phyloP scores from a whole-genome alignment of 2,797 vertebrate species.

The Mormyrops boulengeri region DNA sequence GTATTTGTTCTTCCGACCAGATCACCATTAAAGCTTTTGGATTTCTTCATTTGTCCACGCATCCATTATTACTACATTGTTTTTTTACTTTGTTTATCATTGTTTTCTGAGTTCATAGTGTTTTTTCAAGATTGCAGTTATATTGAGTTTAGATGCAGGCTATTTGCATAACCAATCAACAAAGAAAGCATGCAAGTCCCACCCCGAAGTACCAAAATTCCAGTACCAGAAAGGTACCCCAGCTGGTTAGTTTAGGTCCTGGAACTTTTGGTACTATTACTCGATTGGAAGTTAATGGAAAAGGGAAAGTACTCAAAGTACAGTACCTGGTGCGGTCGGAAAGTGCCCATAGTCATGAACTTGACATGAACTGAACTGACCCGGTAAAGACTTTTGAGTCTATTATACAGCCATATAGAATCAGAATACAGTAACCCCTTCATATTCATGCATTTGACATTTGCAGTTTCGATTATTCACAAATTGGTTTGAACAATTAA shows the following conservation, averaged over 20 bases:
- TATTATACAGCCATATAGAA: background rate
- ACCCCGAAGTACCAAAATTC: background rate
- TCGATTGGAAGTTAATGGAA: background rate
- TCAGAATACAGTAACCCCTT: background rate
- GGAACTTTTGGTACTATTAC: background rate
- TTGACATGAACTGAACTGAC: background rate
- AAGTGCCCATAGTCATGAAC: background rate
- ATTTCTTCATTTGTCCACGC: background rate
- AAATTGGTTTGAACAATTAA: background rate
- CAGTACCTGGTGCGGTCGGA: background rate
- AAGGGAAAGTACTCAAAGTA: background rate
- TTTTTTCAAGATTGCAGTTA: background rate
- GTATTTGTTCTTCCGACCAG: background rate
- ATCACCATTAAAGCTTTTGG: background rate
- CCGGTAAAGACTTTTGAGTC: background rate
- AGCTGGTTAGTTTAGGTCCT: background rate
- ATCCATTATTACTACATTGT: background rate
- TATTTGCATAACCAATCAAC: background rate
- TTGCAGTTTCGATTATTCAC: background rate
- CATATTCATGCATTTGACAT: background rate
- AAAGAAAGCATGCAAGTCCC: background rate
- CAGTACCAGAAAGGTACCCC: background rate
- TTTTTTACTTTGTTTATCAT: background rate
- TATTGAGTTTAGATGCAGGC: background rate
- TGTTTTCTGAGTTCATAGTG: background rate